Evolutionary conservation across 2,113 vertebrate species (phyloP).

Genomic region (Psephotus haematonotus): DNA sequence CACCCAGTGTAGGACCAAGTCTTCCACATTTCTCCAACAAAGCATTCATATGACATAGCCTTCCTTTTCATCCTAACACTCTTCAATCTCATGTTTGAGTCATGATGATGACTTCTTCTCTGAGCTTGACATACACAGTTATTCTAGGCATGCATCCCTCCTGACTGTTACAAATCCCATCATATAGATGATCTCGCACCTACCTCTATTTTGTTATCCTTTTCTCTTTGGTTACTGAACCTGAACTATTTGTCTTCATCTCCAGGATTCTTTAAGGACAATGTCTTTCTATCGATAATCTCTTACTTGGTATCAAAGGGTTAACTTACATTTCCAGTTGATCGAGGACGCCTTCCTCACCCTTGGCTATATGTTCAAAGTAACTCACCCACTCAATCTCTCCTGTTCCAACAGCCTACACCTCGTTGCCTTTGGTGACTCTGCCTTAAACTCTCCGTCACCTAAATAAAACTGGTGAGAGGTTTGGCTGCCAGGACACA

Average conservation of each 20-base stretch:
- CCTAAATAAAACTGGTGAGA: neutral
- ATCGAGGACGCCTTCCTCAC: neutral
- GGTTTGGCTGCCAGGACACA: neutral
- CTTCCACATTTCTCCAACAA: neutral
- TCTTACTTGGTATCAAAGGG: neutral
- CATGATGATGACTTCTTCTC: neutral
- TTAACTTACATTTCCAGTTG: neutral
- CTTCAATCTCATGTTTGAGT: neutral
- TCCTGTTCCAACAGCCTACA: neutral
- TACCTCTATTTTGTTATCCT: neutral
- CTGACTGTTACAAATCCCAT: neutral
- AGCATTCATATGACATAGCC: neutral
- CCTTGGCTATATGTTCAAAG: neutral
- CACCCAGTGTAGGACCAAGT: neutral
- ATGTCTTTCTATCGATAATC: neutral
- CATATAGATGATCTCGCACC: fast-evolving
- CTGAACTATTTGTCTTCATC: neutral
- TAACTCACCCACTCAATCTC: neutral
- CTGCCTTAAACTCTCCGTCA: neutral
- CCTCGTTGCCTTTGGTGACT: neutral
- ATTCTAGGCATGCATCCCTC: neutral
- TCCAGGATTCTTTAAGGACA: neutral
- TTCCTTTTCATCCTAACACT: neutral
- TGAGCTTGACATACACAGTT: neutral
- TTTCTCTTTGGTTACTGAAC: neutral